phyloP scores from a whole-genome alignment of 2,888 invertebrate genomes.

The Lasioglossum oenotherae region DNA sequence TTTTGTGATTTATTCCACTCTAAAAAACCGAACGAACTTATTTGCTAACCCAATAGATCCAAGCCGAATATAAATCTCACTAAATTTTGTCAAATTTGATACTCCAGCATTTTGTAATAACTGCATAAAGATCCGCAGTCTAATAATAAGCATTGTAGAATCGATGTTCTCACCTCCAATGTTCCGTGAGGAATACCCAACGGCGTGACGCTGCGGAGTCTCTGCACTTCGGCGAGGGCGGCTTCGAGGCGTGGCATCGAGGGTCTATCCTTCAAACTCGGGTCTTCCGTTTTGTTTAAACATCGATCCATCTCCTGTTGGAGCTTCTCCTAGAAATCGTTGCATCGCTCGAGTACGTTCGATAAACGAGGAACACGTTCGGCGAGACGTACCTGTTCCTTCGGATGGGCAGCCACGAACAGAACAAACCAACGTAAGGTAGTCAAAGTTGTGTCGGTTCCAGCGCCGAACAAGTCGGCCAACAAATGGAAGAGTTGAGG shows the following conservation, averaged over 20 bases:
- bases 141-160: background rate
- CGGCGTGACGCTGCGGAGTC: constrained; percentile 92
- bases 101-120: too few relatives aligned
- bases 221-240: constrained; percentile 91
- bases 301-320: constrained; percentile 85
- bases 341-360: background rate
- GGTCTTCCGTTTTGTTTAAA: constrained; percentile 74
- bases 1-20: too few relatives aligned
- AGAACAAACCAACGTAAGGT: constrained; percentile 93
- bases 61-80: too few relatives aligned
- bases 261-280: constrained; percentile 86
- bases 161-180: constrained; percentile 81
- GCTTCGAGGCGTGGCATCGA: constrained; percentile 89
- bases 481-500: constrained; percentile 90
- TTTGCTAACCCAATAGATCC: too few relatives aligned
- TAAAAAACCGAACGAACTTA: too few relatives aligned
- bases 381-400: constrained; percentile 86
- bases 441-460: constrained; percentile 92
- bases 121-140: too few relatives aligned
- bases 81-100: too few relatives aligned
- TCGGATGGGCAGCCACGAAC: constrained; percentile 89
- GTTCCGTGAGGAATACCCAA: constrained; percentile 94
- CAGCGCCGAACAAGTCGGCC: constrained; percentile 94
- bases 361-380: too few relatives aligned
- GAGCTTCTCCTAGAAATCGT: constrained; percentile 85